These are phyloP conservation scores for Anarsia innoxiella DNA, from an alignment of 2,888 invertebrate species.

Conservation along the genomic window DNA sequence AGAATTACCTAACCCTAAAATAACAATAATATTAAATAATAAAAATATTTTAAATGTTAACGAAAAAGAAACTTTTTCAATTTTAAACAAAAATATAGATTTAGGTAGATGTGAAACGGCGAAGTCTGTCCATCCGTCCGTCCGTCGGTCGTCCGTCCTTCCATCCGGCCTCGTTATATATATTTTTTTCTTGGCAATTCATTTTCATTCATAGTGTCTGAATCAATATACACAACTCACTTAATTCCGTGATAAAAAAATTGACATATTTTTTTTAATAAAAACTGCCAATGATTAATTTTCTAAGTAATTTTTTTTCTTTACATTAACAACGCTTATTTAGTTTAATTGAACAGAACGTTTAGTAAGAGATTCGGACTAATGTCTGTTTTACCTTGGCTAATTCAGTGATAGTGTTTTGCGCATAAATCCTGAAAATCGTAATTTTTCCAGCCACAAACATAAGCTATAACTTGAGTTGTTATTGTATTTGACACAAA, in stretches of 20 bases:
- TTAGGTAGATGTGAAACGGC: no score
- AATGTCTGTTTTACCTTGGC: background rate
- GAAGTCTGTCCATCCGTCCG: no score
- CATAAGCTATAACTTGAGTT: background rate
- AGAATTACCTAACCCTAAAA: background rate
- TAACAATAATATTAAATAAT: no score
- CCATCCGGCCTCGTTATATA: no score
- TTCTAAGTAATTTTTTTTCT: background rate
- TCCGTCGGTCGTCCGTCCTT: no score
- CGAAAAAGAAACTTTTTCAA: no score
- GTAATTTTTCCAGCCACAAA: background rate
- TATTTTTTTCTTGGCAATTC: no score
- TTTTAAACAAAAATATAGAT: no score
- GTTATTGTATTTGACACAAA: background rate
- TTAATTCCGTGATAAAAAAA: background rate
- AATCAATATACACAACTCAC: no score
- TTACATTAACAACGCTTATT: background rate
- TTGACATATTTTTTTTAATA: background rate
- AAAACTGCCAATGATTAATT: background rate
- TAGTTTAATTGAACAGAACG: background rate
- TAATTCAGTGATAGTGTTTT: background rate
- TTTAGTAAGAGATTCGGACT: background rate
- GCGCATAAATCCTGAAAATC: background rate
- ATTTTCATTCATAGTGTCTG: no score
- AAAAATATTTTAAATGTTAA: no score